A percentile compares a stretch with the other conserved stretches of the same genome.
These are phyloP conservation scores for Dromiciops gliroides DNA, from an alignment of 2,113 vertebrate genomes.

Conservation along the genomic window DNA sequence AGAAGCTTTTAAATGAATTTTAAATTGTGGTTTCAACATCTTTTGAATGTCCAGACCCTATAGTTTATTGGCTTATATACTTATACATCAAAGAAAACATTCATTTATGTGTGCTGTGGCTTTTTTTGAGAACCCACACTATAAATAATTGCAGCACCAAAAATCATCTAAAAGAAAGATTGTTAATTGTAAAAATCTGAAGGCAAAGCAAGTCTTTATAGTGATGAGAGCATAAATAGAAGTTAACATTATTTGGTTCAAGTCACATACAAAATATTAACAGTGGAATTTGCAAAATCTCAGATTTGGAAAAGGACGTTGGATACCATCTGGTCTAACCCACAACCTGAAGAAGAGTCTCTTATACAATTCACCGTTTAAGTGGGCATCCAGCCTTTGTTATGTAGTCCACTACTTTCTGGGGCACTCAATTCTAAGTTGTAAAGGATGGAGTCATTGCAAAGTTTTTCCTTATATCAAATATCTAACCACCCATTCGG, in stretches of 20 bases:
- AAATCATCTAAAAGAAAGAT: constrained; percentile 2
- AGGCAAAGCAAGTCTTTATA: not conserved
- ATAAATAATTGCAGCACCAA: not conserved
- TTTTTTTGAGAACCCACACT: not conserved
- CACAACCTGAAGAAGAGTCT: not conserved
- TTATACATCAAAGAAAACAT: not conserved
- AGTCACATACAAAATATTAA: not conserved
- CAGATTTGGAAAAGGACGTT: not conserved
- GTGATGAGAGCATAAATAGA: not conserved
- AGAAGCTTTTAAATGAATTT: not conserved
- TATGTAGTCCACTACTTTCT: not conserved
- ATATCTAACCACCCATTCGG: not conserved
- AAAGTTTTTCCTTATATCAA: not conserved
- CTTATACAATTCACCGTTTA: not conserved
- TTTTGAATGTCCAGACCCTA: too few relatives aligned
- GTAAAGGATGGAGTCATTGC: not conserved
- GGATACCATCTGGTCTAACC: not conserved
- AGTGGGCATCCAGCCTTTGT: not conserved
- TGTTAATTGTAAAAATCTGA: not conserved
- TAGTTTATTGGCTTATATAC: not conserved
- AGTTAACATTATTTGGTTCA: not conserved
- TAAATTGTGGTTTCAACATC: not conserved
- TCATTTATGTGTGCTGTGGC: not conserved
- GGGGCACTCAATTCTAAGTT: not conserved
- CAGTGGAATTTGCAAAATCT: not conserved